Evolutionary conservation across 2,888 invertebrate species (phyloP), one percentile per base, ranked within the genome.

Genomic region (Spialia ferax): DNA sequence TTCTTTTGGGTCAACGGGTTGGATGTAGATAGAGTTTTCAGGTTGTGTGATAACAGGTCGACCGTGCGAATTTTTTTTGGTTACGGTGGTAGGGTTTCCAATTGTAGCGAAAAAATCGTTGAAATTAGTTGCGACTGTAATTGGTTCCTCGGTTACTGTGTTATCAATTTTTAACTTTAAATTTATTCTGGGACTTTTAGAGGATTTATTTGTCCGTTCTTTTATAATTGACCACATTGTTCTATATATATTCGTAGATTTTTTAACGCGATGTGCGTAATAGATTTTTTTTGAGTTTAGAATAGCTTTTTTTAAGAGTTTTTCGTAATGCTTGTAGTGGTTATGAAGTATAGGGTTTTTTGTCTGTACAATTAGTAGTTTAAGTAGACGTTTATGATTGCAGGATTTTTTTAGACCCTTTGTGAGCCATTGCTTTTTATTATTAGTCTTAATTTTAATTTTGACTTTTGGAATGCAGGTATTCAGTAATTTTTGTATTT

Each of bases 191-290:
- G 45, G 5, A 2, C 6, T 56, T 20, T 35, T 56, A 15, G 11
- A 3, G 2, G 18, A n/a, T 56, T 56, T 56, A 35, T 56, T 56
- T 6, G 56, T 56, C 20, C 29, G 29, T 18, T 35, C 35, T 22
- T 35, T 56, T 15, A 56, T 56, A 18, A 56, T 56, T 20, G n/a
- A 11, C 56, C 56, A 56, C 20, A 56, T 35, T 10, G 56, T 35
- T 35, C 35, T 56, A 15, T 2, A 20, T 20, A 56, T 56, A 56
- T 56, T 56, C 2, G 29, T 35, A 18, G 56, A 56, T 2, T 35
- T n/a, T 56, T 56, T 56, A 1, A 56, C 18, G 13, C n/a, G 18
- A 6, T 20, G 0, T 35, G 13, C 5, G 7, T 56, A 20, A 6
- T 35, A 22, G 6, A 35, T 35, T 35, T 56, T 56, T 15, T 20